Evolutionary conservation across 2,113 vertebrate genomes (phyloP).

Genomic region (Chaenogobius annularis): DNA sequence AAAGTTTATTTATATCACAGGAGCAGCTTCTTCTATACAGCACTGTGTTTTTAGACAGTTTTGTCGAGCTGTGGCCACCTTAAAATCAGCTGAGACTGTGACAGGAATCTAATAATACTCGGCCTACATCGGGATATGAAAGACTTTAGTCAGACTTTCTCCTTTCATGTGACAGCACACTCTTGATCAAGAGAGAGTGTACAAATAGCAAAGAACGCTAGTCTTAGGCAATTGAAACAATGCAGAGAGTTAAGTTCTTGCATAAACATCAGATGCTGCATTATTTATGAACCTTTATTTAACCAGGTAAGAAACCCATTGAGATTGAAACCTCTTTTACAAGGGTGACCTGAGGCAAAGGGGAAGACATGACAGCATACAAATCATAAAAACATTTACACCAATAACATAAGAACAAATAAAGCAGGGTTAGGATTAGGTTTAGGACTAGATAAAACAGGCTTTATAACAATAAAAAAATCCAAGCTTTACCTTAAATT

Average conservation of each 20-base stretch:
- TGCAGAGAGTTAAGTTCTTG: background rate
- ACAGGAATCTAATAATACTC: conserved; percentile 44
- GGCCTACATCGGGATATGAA: conserved; percentile 38
- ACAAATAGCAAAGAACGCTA: background rate
- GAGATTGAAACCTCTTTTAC: too few species aligned
- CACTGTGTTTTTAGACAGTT: conserved; percentile 34
- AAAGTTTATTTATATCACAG: conserved; percentile 63
- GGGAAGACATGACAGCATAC: too few species aligned
- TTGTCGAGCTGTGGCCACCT: conserved; percentile 28
- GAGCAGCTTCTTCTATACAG: conserved; percentile 38
- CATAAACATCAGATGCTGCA: background rate
- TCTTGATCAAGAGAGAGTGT: background rate
- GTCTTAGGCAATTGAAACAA: background rate
- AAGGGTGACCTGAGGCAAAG: too few species aligned
- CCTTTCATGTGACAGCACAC: background rate
- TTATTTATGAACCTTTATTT: too few species aligned
- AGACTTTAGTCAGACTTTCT: conserved; percentile 34
- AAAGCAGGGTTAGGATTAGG: too few species aligned
- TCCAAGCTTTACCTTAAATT: too few species aligned
- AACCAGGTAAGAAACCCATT: too few species aligned
- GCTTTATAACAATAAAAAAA: too few species aligned
- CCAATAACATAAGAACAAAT: too few species aligned
- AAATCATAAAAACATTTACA: too few species aligned
- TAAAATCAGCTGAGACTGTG: conserved; percentile 32
- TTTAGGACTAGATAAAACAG: too few species aligned